Percentiles rank a stretch among this genome's conserved stretches.
phyloP scores from a whole-genome alignment of 2,113 vertebrate genomes.

The Macroglossus sobrinus region DNA sequence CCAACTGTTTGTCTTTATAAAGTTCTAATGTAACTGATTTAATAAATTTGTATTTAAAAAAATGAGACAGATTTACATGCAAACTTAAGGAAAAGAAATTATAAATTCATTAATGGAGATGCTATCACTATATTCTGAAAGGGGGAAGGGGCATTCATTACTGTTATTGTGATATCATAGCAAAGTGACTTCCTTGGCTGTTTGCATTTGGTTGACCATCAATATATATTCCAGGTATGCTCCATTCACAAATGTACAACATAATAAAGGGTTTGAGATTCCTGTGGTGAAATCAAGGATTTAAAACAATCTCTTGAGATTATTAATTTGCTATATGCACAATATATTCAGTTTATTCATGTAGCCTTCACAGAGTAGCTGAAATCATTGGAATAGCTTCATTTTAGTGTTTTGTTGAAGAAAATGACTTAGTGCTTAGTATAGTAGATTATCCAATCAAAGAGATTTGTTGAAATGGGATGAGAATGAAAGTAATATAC shows the following conservation, averaged over 20 bases:
- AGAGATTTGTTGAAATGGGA: background rate
- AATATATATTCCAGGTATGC: background rate
- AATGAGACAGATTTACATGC: conserved; percentile 51
- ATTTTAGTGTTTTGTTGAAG: background rate
- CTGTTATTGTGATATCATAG: background rate
- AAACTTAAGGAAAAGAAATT: conserved; percentile 64
- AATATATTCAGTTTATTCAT: background rate
- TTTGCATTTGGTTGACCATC: conserved; percentile 18
- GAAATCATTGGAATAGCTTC: background rate
- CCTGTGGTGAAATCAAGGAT: background rate
- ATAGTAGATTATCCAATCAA: background rate
- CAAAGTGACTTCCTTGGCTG: background rate
- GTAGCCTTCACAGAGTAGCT: background rate
- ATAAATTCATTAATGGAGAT: conserved; percentile 41
- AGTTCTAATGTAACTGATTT: conserved; percentile 75
- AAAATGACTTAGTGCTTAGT: background rate
- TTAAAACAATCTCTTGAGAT: background rate
- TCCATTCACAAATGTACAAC: background rate
- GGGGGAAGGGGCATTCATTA: conserved; percentile 45
- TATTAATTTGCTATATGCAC: background rate
- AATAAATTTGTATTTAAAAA: conserved; percentile 55
- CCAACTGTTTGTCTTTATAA: background rate
- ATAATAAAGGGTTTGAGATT: background rate
- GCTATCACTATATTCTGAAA: conserved; percentile 32
- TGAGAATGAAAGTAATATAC: background rate